Evolutionary conservation across 2,888 invertebrate genomes (phyloP), one percentile per base, ranked within the genome.

Genomic region (Graphium colonna): DNA sequence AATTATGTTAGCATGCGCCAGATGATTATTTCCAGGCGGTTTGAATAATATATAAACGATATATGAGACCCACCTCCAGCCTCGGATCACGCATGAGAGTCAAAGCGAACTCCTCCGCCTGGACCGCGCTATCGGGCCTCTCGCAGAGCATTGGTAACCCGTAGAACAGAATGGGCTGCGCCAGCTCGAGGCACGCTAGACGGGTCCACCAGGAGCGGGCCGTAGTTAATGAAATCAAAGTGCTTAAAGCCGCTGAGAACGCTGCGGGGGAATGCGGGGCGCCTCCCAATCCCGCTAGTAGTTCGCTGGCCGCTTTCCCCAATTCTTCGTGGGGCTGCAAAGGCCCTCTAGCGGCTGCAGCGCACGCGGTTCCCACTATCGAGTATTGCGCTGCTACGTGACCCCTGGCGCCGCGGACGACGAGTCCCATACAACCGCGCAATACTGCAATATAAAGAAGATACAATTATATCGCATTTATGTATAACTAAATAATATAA

Each of bases 251-350:
- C 10, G 75, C 69, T 52, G 92, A 91, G 73, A 95, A 91, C 64
- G 92, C 86, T 9, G 86, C 74, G 4, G 91, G 83, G 3, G 90
- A 72, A 56, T 94, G 91, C 33, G 93, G 76, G 0, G 93, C 90
- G 58, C 94, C 92, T 1, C 95, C 93, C 16, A 96, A 82, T 42
- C 92, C 89, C 0, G 94, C 94, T 26, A 97, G 79, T 55, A 94
- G 91, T 46, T 90, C 86, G 39, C 91, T 91, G 63, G 95, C 95
- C 31, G 92, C 90, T 56, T 91, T 91, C 13, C 92, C 91, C 59
- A 97, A 78, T 77, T 96, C 96, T 60, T 95, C 94, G 73, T 96
- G 95, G 13, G 92, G 91, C 62, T 95, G 94, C 47, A 78, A 70
- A 8, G 80, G 68, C 3, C 84, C 86, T 63, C 94, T 94, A 64